Percentiles rank a stretch among this genome's conserved stretches.
These are phyloP conservation scores for Penaeus monodon DNA, from an alignment of 2,888 invertebrate species.

Conservation along the genomic window DNA sequence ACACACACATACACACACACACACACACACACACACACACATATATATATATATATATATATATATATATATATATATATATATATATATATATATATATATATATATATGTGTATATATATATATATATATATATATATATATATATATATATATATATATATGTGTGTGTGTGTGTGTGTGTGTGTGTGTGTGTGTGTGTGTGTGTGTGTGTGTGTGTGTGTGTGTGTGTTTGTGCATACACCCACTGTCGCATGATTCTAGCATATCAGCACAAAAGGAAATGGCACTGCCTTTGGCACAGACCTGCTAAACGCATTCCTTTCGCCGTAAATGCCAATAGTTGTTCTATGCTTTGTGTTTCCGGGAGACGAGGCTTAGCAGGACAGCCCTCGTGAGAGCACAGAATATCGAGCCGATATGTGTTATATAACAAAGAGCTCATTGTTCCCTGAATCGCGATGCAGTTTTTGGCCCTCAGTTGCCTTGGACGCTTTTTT, in stretches of 20 bases:
- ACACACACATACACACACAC: not conserved
- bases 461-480: too few species aligned
- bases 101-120: not conserved
- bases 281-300: too few species aligned
- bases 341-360: too few species aligned
- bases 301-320: too few species aligned
- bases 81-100: slow-evolving; percentile 3
- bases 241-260: not conserved
- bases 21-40: not conserved
- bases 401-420: too few species aligned
- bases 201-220: slow-evolving; percentile 3
- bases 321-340: too few species aligned
- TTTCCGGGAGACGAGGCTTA: too few species aligned
- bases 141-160: not conserved
- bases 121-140: slow-evolving; percentile 28
- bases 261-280: not conserved
- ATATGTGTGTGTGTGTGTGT: not conserved
- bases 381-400: too few species aligned
- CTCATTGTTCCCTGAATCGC: too few species aligned
- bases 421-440: too few species aligned
- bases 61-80: slow-evolving; percentile 10
- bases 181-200: not conserved
- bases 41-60: not conserved
- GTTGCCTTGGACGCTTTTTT: too few species aligned
- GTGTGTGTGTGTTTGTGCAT: slow-evolving; percentile 20